Evolutionary conservation across 2,888 invertebrate species (phyloP), one percentile per base, ranked within the genome.

Genomic region (Tortricodes alternella): DNA sequence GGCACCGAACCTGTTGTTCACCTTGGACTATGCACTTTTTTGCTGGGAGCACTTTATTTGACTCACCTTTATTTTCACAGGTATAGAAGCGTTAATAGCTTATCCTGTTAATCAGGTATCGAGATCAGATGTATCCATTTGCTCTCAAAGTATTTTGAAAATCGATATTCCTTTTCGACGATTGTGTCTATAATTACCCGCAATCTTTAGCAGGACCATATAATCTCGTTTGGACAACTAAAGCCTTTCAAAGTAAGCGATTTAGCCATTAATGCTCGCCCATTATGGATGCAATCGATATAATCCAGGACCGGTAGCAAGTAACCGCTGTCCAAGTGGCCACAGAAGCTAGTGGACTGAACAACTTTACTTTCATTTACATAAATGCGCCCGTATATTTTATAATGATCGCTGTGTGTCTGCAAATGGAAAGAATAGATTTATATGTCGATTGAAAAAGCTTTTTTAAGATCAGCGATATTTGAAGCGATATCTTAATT

Each of bases 1-100:
- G 73, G 67, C 75, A 75, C 69, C 72, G 77, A 82, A 80, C 83
- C 81, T 80, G 82, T 83, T 82, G 81, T 78, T 78, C 74, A 78
- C 76, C 76, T 76, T 76, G 73, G 73, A 60, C 59, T 66, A 64
- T 64, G 71, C 71, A 70, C 75, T 70, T 65, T 71, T 77, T 78
- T 73, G 63, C 71, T 70, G 62, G 61, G 69, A 71, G 64, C 66
- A 58, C 60, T 56, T 65, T n/a, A n/a, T n/a, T 57, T 59, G 11
- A 24, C 41, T 13, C 13, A 24, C 24, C 9, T 41, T 34, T 41
- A 15, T 41, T 52, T 15, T 39, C 49, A 21, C 24, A 32, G 16
- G 18, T n/a, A 5, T 29, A 29, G 4, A 27, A 9, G 9, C n/a
- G n/a, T n/a, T n/a, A n/a, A n/a, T n/a, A n/a, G n/a, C n/a, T n/a